Evolutionary conservation across 2,797 vertebrate genomes (phyloP).

Genomic region (Acanthornis magna): DNA sequence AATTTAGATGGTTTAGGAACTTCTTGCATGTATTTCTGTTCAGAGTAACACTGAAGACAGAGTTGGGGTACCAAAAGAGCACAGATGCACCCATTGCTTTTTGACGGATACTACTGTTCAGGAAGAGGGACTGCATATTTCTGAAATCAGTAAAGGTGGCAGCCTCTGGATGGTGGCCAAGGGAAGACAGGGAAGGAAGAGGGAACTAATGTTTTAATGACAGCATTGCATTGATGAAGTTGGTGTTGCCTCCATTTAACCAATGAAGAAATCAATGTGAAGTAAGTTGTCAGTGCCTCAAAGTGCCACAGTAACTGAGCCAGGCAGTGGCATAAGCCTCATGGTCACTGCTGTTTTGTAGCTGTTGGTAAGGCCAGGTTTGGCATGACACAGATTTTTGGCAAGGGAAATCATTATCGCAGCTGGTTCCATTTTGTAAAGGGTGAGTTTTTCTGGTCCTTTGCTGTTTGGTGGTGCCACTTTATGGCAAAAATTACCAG

Average conservation of each 20-base stretch:
- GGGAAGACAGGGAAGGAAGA: not conserved
- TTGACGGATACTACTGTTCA: not conserved
- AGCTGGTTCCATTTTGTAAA: not conserved
- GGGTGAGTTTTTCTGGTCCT: not conserved
- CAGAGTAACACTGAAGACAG: not conserved
- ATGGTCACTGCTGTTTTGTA: not conserved
- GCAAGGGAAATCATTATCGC: not conserved
- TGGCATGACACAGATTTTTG: not conserved
- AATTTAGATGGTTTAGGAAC: not conserved
- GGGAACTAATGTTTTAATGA: not conserved
- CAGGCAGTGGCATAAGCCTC: not conserved
- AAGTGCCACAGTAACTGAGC: not conserved
- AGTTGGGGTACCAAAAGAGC: not conserved
- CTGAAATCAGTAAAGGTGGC: not conserved
- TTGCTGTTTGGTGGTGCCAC: not conserved
- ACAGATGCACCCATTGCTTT: not conserved
- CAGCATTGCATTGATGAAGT: not conserved
- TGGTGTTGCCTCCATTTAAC: not conserved
- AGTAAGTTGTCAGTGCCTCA: not conserved
- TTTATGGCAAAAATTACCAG: not conserved
- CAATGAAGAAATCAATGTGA: not conserved
- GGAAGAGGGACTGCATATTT: not conserved
- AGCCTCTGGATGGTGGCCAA: not conserved
- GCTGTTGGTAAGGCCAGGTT: not conserved
- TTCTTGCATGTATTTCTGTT: not conserved